Conservation (phyloP, 2,113 vertebrate species). For the Condylura cristata region DNA sequence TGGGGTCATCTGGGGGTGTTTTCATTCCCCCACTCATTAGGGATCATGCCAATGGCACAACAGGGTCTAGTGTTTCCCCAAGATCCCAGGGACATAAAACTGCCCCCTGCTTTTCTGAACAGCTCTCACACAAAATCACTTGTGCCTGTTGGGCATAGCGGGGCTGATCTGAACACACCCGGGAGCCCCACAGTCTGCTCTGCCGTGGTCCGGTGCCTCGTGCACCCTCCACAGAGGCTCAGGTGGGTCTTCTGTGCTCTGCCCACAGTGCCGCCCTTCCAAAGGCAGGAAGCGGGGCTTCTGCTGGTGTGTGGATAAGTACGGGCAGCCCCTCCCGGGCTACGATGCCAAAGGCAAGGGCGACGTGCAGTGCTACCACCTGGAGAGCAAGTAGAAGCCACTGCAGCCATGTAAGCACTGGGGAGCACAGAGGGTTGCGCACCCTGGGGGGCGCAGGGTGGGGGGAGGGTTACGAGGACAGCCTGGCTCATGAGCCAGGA, state of each 20-base stretch:
- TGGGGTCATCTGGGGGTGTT: rapidly evolving
- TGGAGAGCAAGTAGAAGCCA: slow-evolving; percentile 90
- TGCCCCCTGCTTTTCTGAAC: rapidly evolving
- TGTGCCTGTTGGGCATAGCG: no score
- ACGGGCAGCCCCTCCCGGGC: slow-evolving; percentile 92
- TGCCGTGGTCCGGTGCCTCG: neutral
- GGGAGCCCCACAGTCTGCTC: no score
- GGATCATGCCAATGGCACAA: neutral
- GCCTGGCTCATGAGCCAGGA: slow-evolving; percentile 52
- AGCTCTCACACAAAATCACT: neutral
- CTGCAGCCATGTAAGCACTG: slow-evolving; percentile 47
- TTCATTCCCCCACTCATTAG: neutral
- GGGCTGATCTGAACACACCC: rapidly evolving
- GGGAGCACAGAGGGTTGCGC: neutral
- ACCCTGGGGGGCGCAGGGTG: rapidly evolving
- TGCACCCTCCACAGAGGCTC: rapidly evolving
- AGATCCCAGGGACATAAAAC: neutral
- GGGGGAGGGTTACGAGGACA: neutral
- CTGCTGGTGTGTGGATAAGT: slow-evolving; percentile 98
- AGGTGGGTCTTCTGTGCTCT: neutral
- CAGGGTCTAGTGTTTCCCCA: neutral
- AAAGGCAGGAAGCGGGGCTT: slow-evolving; percentile 95
- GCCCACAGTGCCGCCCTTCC: slow-evolving; percentile 93
- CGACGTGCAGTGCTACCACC: slow-evolving; percentile 90
- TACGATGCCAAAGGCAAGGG: slow-evolving; percentile 89